A percentile compares a stretch with the other conserved stretches of the same genome.
phyloP scores from a whole-genome alignment of 1,140 invertebrate species.

The fruit fly (Drosophila melanogaster) region Release_6_plus_ISO1_MT NT_033779.5:6734501-6735000 shows the following conservation, averaged over 20 bases:
- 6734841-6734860: conserved; percentile 87
- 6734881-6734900: conserved; percentile 95
- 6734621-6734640: background rate
- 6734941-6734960: conserved; percentile 93
- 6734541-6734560: conserved; percentile 89
- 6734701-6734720: conserved; percentile 92
- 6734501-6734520: conserved; percentile 86
- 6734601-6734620: too few relatives aligned
- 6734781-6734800: conserved; percentile 93
- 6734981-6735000: conserved; percentile 90
- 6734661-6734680: conserved; percentile 95
- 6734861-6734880: conserved; percentile 90
- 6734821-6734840: conserved; percentile 94
- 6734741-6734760: conserved; percentile 93
- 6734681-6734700: conserved; percentile 96
- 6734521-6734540: conserved; percentile 88
- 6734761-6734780: conserved; percentile 96
- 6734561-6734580: conserved; percentile 98
- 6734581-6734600: conserved; percentile 31
- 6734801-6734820: conserved; percentile 96
- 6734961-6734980: conserved; percentile 93
- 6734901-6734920: conserved; percentile 88
- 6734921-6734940: conserved; percentile 82
- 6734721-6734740: conserved; percentile 94
- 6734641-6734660: conserved; percentile 89